Percentiles rank a stretch among this genome's conserved stretches.
These are phyloP conservation scores for Agrypnia vestita DNA, from an alignment of 1,140 invertebrate genomes.

Conservation along the genomic window DNA sequence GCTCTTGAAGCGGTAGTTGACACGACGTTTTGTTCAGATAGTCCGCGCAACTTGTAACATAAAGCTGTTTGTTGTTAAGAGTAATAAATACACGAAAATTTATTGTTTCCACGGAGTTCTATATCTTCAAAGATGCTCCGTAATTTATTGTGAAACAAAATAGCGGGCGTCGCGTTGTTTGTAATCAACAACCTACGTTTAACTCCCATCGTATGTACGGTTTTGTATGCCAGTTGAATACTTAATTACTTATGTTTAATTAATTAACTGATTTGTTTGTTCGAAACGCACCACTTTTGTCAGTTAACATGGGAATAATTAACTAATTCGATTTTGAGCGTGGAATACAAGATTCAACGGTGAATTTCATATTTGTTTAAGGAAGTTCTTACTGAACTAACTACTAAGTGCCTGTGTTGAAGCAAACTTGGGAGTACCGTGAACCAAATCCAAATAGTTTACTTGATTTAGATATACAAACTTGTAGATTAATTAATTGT, in stretches of 20 bases:
- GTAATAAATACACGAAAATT: conserved; percentile 56
- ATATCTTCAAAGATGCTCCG: conserved; percentile 48
- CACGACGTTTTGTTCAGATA: conserved; percentile 41
- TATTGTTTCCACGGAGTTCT: conserved; percentile 48
- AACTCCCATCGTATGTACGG: conserved; percentile 33
- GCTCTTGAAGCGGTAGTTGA: conserved; percentile 19
- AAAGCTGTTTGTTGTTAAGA: conserved; percentile 40
- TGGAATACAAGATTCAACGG: conserved; percentile 39
- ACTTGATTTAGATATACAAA: too few relatives aligned
- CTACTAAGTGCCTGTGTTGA: conserved; percentile 10
- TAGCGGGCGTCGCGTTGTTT: conserved; percentile 45
- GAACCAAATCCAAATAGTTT: conserved; percentile 1
- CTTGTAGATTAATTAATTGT: too few relatives aligned
- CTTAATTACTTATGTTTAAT: conserved; percentile 56
- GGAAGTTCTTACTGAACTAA: conserved; percentile 24
- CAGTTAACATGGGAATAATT: conserved; percentile 53
- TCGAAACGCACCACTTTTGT: conserved; percentile 50
- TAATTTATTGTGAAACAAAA: conserved; percentile 59
- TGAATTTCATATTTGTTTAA: conserved; percentile 37
- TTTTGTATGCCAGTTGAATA: conserved; percentile 52
- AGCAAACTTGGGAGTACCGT: conserved; percentile 15
- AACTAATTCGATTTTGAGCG: conserved; percentile 54
- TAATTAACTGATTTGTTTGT: conserved; percentile 60
- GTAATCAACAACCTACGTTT: conserved; percentile 40
- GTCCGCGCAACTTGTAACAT: conserved; percentile 17